Evolutionary conservation across 1,140 invertebrate species (phyloP).

Genomic region (Pteromalus puparum): DNA sequence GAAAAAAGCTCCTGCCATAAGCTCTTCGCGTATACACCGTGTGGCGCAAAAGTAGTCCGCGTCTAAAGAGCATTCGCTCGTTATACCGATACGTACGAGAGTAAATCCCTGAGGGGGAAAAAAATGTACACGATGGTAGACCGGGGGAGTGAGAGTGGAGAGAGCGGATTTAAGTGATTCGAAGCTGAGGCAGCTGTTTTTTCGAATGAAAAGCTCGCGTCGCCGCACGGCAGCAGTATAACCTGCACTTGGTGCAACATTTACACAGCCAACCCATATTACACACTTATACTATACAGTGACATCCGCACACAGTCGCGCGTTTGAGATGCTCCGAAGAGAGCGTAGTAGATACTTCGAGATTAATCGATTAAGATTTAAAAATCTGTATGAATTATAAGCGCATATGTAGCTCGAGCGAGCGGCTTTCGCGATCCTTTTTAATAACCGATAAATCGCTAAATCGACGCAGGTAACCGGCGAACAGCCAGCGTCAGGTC

Average conservation of each 20-base stretch:
- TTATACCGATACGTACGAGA: neutral
- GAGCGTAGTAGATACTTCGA: too few species aligned
- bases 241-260: neutral
- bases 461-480: constrained; percentile 88
- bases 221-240: neutral
- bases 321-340: neutral
- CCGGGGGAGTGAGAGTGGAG: neutral
- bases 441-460: constrained; percentile 74
- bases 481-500: constrained; percentile 97
- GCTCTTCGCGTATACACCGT: too few species aligned
- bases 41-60: too few species aligned
- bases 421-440: constrained; percentile 37
- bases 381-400: neutral
- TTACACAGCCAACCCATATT: too few species aligned
- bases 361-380: neutral
- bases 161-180: constrained; percentile 5
- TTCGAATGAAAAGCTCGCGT: neutral
- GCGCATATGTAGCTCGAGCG: constrained; percentile 42
- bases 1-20: too few species aligned
- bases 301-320: neutral
- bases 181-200: neutral
- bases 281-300: neutral
- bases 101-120: neutral
- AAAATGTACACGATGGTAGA: neutral
- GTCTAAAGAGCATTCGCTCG: constrained; percentile 31